Evolutionary conservation across 2,113 vertebrate species (phyloP), one percentile per base, ranked within the genome.

Genomic region (Dicerorhinus sumatrensis): DNA sequence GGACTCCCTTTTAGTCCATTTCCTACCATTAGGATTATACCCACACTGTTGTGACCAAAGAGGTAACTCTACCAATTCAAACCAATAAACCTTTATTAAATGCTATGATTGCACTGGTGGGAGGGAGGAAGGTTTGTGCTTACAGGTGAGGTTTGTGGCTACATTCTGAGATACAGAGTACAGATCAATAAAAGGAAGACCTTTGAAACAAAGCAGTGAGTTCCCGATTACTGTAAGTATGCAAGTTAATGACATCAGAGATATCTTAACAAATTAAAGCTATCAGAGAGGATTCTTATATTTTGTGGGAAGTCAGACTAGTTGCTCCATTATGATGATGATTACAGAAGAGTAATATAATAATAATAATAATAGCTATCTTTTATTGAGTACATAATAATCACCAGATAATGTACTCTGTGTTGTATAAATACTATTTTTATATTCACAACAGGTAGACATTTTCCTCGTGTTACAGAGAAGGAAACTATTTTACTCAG

Each of bases 301-400:
- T 88, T 58, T 94, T 56, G 18, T 51, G 39, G 11, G 69, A 77
- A 51, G 60, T 89, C 83, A 85, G 31, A 62, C 7, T 79, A 79
- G 39, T 12, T 91, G 42, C 23, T 17, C 31, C 63, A n/a, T 29
- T 73, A 54, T 46, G 17, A 46, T 36, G 23, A 58, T 81, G 23
- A 46, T 39, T 60, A 42, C 29, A 63, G 29, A 56, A 58, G 17
- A 79, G 12, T 54, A 56, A 33, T 29, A 81, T 70, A 79, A 25
- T 58, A 46, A 81, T 70, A 79, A 25, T 58, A 36, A 69, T 76
- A 76, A 33, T 56, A 60, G 21, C 62, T 73, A 7, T 51, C 27
- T 65, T 86, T 95, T 93, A 46, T 20, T 39, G 67, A 87, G 33
- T 84, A 72, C 36, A 60, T 76, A 91, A n/a, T 69, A 84, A 83